Conservation (phyloP, 2,888 invertebrate species). For the Brachypterus glaber region DNA sequence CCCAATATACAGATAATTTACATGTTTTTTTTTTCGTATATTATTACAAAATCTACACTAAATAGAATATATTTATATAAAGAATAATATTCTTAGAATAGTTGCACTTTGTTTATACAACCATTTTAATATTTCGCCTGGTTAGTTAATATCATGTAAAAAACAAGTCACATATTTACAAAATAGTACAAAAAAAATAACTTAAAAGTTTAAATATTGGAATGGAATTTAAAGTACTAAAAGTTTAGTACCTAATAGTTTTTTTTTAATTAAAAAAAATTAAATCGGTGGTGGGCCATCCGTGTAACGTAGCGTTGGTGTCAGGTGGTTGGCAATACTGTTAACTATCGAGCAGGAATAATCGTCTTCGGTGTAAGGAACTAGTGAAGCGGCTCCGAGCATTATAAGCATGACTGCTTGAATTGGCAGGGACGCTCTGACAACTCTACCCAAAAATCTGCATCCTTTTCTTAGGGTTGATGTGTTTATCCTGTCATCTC, state of each 20-base stretch:
- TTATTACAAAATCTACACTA: slow-evolving; percentile 23
- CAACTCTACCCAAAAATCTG: slow-evolving; percentile 79
- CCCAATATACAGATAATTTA: slow-evolving; percentile 39
- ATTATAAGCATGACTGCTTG: slow-evolving; percentile 89
- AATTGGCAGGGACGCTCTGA: slow-evolving; percentile 86
- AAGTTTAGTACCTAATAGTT: slow-evolving; percentile 9
- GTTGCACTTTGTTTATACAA: background rate
- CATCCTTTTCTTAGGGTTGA: slow-evolving; percentile 65
- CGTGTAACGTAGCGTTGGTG: slow-evolving; percentile 82
- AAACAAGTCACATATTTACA: slow-evolving; percentile 24
- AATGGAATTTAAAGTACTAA: slow-evolving; percentile 12
- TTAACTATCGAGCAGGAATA: slow-evolving; percentile 79
- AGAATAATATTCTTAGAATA: background rate
- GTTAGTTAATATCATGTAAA: slow-evolving; percentile 9
- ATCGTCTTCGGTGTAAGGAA: slow-evolving; percentile 80
- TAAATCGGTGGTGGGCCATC: slow-evolving; percentile 91
- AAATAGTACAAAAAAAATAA: slow-evolving; percentile 19
- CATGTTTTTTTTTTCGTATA: slow-evolving; percentile 18
- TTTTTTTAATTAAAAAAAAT: slow-evolving; percentile 16
- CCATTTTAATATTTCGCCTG: slow-evolving; percentile 7
- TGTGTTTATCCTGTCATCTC: slow-evolving; percentile 46
- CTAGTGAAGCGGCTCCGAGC: slow-evolving; percentile 85
- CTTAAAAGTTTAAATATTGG: slow-evolving; percentile 18
- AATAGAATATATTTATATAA: no score
- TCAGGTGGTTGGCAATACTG: slow-evolving; percentile 71